Percentiles rank a stretch among this genome's conserved stretches.
Evolutionary conservation across 2,113 vertebrate genomes (phyloP).

Genomic region (Sorex fumeus): DNA sequence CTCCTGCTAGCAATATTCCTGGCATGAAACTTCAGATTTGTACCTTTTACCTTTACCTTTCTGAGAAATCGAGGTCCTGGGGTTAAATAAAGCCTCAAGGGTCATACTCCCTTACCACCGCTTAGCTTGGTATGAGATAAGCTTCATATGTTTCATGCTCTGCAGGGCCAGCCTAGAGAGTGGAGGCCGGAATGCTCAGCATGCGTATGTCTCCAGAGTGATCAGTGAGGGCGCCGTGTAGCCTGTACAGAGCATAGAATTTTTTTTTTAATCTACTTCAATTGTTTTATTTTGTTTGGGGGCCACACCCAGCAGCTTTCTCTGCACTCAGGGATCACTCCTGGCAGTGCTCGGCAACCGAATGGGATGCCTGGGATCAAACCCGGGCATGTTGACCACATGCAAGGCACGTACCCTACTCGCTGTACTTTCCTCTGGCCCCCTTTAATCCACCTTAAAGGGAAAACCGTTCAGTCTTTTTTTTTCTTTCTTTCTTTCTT

Average conservation of each 20-base stretch:
- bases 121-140: neutral
- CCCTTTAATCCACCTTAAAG: conserved; percentile 18
- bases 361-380: no score
- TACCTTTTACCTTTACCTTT: neutral
- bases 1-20: no score
- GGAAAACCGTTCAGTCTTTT: neutral
- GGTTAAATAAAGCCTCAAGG: neutral
- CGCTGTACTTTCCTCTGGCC: no score
- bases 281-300: no score
- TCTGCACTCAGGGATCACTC: no score
- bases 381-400: no score
- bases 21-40: neutral
- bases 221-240: neutral
- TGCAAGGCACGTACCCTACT: no score
- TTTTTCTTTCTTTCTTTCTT: no score
- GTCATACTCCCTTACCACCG: neutral
- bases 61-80: neutral
- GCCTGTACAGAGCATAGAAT: neutral
- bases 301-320: no score
- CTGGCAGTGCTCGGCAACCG: no score
- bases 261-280: no score
- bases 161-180: neutral
- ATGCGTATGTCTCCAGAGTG: neutral
- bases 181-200: neutral
- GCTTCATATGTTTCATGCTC: neutral